Base-by-base conservation (phyloP, 1,140 invertebrate species). In the Lepidurus apus region DNA sequence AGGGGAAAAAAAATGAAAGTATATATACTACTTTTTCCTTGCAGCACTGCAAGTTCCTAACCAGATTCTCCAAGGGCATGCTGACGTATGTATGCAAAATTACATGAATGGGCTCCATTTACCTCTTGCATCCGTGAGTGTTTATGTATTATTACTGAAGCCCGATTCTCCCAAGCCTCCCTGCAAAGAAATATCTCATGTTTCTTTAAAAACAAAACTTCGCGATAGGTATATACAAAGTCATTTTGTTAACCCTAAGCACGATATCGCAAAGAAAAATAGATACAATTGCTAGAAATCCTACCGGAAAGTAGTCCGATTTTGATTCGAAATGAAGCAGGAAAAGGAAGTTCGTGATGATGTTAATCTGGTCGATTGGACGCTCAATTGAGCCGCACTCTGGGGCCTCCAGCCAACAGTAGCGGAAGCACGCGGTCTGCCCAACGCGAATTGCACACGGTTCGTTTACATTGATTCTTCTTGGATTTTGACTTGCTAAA, bases 331-430 rank as follows among this genome's bases (percentile, higher is more conserved):
- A 7, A 17, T 21, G n/a, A 65, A 13, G 53, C 53, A 65, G 53
- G 6, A 65, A 17, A 11, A 65, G 53, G 53, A 65, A 65, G 53
- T 21, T 65, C 53, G 53, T 65, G 53, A 65, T 65, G 53, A 65
- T 65, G n/a, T 65, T 65, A 65, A 65, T 21, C 53, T 65, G 53
- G 53, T 65, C 53, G 17, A 65, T 65, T 65, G 53, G 53, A 65
- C 53, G 21, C 53, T 65, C 53, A 65, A 65, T 65, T 65, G 53
- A 65, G 21, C 53, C 53, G 53, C 53, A 65, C 53, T 65, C 53
- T 1, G 53, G 53, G 53, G 21, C 53, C 21, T 65, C 53, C 53
- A 65, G 53, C 53, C 9, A 65, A 65, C 4, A 65, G 53, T 65
- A 65, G 21, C 53, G 13, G 53, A 65, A 65, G 53, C 53, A 65